Evolutionary conservation across 2,797 vertebrate genomes (phyloP).

Genomic region (Aythya fuligula): DNA sequence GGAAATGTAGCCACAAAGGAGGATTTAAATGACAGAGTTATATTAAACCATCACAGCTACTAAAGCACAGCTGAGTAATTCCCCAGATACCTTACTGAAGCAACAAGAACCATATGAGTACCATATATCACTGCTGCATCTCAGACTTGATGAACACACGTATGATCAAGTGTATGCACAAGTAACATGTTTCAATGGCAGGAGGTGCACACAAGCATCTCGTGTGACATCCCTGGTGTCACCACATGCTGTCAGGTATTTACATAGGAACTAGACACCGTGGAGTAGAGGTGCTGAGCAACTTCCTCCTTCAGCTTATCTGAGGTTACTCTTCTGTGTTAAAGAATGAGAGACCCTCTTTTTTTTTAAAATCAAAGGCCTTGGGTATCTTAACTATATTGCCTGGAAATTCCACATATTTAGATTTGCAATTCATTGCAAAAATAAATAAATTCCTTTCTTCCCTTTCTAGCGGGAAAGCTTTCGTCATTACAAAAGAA

Average conservation of each 20-base stretch:
- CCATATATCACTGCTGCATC: background rate
- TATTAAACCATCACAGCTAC: background rate
- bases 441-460: background rate
- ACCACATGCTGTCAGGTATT: background rate
- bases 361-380: background rate
- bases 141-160: background rate
- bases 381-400: background rate
- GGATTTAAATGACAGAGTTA: background rate
- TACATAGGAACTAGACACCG: background rate
- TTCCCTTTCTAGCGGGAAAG: background rate
- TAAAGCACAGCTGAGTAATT: background rate
- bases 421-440: background rate
- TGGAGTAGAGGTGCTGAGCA: background rate
- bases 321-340: background rate
- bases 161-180: background rate
- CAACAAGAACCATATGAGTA: background rate
- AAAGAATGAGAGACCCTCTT: background rate
- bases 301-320: background rate
- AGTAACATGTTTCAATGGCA: background rate
- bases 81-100: rapidly evolving
- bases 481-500: background rate
- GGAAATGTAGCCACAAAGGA: background rate
- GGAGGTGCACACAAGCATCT: background rate
- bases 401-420: background rate
- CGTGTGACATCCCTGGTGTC: background rate